phyloP scores from a whole-genome alignment of 1,140 invertebrate species.

The Aphaenogaster ashmeadi region DNA sequence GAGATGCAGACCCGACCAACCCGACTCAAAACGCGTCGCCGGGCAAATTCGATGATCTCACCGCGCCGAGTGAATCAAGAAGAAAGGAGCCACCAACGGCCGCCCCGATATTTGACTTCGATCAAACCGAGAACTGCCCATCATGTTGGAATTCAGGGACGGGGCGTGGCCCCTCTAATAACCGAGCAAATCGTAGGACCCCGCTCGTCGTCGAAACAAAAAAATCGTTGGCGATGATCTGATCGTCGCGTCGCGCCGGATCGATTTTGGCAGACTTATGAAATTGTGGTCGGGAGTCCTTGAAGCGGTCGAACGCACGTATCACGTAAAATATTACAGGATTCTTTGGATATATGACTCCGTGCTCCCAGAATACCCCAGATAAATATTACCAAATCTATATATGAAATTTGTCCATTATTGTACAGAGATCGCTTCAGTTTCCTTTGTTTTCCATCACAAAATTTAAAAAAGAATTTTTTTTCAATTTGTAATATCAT shows the following conservation, averaged over 20 bases:
- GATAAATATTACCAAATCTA: constrained; percentile 7
- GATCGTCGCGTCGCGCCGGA: background rate
- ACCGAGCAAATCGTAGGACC: constrained; percentile 29
- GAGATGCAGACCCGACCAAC: background rate
- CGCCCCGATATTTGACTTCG: constrained; percentile 71
- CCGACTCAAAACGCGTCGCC: constrained; percentile 33
- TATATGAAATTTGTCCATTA: background rate
- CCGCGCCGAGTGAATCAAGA: constrained; percentile 17
- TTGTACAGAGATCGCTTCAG: background rate
- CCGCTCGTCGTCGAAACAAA: background rate
- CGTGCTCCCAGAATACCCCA: background rate
- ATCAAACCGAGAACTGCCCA: constrained; percentile 67
- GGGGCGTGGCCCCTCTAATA: constrained; percentile 56
- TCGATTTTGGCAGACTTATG: background rate
- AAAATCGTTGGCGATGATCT: constrained; percentile 16
- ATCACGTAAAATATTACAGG: background rate
- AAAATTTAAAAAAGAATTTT: background rate
- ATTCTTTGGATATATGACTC: background rate
- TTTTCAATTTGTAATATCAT: constrained; percentile 7
- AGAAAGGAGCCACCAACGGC: constrained; percentile 54
- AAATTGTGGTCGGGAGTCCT: background rate
- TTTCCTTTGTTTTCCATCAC: background rate
- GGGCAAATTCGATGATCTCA: constrained; percentile 55
- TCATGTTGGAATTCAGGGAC: constrained; percentile 50
- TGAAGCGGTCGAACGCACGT: constrained; percentile 11